Conservation (phyloP, 2,797 vertebrate genomes). For the Phataginus tetradactyla region DNA sequence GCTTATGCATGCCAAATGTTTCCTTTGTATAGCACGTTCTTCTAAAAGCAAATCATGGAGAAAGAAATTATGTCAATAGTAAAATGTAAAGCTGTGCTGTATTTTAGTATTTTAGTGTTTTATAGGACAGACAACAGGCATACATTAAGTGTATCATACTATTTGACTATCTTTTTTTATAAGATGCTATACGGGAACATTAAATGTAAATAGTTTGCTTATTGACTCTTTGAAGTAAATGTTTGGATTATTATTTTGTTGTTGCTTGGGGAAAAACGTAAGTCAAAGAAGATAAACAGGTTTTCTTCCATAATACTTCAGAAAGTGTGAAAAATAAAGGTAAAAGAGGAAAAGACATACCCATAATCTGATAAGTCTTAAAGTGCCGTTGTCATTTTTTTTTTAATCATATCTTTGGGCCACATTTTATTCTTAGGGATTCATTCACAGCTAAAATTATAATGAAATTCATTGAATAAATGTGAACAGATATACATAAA, state of each 20-base stretch:
- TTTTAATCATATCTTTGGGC: background rate
- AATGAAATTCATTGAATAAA: conserved; percentile 33
- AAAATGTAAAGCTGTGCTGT: background rate
- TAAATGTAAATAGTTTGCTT: conserved; percentile 1
- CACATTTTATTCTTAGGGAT: conserved; percentile 24
- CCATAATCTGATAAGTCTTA: background rate
- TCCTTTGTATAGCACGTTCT: background rate
- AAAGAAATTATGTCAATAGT: background rate
- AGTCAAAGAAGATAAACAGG: background rate
- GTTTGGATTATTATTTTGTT: background rate
- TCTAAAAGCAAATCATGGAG: background rate
- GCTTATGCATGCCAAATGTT: background rate
- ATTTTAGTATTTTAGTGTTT: conserved; percentile 1
- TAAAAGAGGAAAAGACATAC: background rate
- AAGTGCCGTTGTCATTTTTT: background rate
- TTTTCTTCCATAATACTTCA: background rate
- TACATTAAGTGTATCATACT: background rate
- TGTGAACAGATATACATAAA: background rate
- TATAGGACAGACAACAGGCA: background rate
- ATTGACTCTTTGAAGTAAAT: background rate
- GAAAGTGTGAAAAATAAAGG: background rate
- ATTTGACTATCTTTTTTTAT: background rate
- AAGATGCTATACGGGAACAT: background rate
- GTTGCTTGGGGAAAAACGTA: background rate
- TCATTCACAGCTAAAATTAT: conserved; percentile 8